Evolutionary conservation across 2,797 vertebrate species (phyloP), one percentile per base, ranked within the genome.

Genomic region (Typhlichthys eigenmanni): DNA sequence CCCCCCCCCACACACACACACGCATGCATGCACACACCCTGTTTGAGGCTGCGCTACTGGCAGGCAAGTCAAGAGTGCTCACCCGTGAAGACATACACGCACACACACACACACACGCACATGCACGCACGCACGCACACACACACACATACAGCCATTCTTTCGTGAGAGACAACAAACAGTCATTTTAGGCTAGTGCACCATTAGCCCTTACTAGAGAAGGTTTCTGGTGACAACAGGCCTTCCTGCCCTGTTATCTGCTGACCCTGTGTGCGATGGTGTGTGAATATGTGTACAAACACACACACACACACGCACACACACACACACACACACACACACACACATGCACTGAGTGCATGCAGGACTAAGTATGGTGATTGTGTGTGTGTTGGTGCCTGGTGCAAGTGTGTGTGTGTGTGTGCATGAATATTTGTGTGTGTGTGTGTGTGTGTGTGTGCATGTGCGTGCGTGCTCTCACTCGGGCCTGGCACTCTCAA

Each of bases 201-300:
- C 19, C 19, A 24, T 24, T 24, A 24, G 19, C 19, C 19, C 19
- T 3, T 24, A 24, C 19, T 24, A 24, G 19, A 3, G 19, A 24
- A 3, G 54, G 56, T 63, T 64, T 74, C 62, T 55, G 53, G 43
- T 5, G 19, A 85, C 84, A 81, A 73, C 75, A 59, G 77, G 54
- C 13, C 74, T 82, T 72, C 76, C 75, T 55, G 68, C 68, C 69
- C 75, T 86, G 79, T 87, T 85, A 85, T 89, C 85, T 80, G 43
- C 65, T 69, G 65, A 72, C 43, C 70, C 47, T 70, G 58, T 24
- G 19, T 3, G 19, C 19, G 19, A 24, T 24, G 19, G 19, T 24
- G 19, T 24, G 19, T 24, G 19, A 24, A 24, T 2, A 24, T 24
- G 19, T 24, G 19, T 0, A 24, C 19, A 24, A 24, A 0, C 3